These are phyloP conservation scores for Biston betularia DNA, from an alignment of 2,888 invertebrate species.

Conservation along the genomic window DNA sequence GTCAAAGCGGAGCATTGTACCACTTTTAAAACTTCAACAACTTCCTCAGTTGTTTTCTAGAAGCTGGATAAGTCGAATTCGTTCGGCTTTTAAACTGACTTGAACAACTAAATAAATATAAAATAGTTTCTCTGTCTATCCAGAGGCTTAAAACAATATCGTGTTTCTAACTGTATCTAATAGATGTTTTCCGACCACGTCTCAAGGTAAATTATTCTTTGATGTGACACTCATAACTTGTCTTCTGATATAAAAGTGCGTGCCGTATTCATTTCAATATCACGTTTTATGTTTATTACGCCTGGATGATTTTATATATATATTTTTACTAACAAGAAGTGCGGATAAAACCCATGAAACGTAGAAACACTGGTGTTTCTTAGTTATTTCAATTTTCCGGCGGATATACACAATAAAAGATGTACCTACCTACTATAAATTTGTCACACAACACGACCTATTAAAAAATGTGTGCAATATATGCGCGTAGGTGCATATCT, in stretches of 20 bases:
- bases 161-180: conserved; percentile 16
- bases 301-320: conserved; percentile 11
- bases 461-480: too few relatives aligned
- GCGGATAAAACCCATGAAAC: too few relatives aligned
- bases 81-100: conserved; percentile 10
- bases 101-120: conserved; percentile 18
- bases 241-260: conserved; percentile 11
- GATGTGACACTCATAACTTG: conserved; percentile 22
- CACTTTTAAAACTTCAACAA: conserved; percentile 2
- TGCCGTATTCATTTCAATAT: conserved; percentile 19
- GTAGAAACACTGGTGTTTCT: neutral
- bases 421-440: too few relatives aligned
- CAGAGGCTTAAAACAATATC: conserved; percentile 16
- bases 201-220: conserved; percentile 26
- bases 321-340: conserved; percentile 5
- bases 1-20: conserved; percentile 1
- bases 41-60: conserved; percentile 2
- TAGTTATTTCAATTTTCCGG: too few relatives aligned
- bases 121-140: conserved; percentile 15
- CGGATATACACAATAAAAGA: too few relatives aligned
- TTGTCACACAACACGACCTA: too few relatives aligned
- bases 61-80: conserved; percentile 11
- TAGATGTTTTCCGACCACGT: neutral
- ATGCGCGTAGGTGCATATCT: too few relatives aligned
- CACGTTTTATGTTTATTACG: conserved; percentile 12